A percentile compares a stretch with the other conserved stretches of the same genome.
Conservation (phyloP, 2,888 invertebrate genomes). For the Synergus japonicus region DNA sequence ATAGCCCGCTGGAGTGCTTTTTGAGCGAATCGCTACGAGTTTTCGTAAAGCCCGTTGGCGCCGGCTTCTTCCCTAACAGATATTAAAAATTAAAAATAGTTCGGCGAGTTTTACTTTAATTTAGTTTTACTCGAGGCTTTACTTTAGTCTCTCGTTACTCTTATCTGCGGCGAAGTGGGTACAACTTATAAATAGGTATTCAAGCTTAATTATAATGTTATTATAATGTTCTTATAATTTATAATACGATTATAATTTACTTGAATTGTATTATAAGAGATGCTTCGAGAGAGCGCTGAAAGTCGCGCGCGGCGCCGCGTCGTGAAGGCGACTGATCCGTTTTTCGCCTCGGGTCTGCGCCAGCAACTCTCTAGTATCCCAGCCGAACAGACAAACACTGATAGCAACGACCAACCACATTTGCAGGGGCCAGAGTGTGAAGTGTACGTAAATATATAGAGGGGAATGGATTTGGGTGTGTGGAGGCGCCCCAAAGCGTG, state of each 20-base stretch:
- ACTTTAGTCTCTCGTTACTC: not conserved
- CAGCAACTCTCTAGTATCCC: slow-evolving; percentile 46
- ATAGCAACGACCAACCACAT: slow-evolving; percentile 25
- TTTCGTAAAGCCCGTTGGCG: not conserved
- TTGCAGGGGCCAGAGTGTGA: not conserved
- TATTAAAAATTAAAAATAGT: slow-evolving; percentile 37
- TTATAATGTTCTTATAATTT: not conserved
- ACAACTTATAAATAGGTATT: not conserved
- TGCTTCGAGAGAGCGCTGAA: slow-evolving; percentile 43
- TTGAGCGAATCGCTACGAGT: slow-evolving; percentile 13
- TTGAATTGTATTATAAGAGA: not conserved
- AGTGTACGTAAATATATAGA: slow-evolving; percentile 3
- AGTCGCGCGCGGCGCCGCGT: slow-evolving; percentile 66
- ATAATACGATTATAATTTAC: not conserved
- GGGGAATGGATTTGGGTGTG: not conserved
- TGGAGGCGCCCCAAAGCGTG: slow-evolving; percentile 18
- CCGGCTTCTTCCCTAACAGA: not conserved
- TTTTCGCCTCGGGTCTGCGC: slow-evolving; percentile 52
- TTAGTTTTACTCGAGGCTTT: not conserved
- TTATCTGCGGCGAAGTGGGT: not conserved
- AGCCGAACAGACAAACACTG: slow-evolving; percentile 60
- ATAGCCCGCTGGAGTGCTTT: slow-evolving; percentile 45
- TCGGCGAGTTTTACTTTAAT: slow-evolving; percentile 47
- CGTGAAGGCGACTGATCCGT: slow-evolving; percentile 68
- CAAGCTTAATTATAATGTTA: not conserved